phyloP scores from a whole-genome alignment of 2,888 invertebrate species.

The Prosapia bicincta region DNA sequence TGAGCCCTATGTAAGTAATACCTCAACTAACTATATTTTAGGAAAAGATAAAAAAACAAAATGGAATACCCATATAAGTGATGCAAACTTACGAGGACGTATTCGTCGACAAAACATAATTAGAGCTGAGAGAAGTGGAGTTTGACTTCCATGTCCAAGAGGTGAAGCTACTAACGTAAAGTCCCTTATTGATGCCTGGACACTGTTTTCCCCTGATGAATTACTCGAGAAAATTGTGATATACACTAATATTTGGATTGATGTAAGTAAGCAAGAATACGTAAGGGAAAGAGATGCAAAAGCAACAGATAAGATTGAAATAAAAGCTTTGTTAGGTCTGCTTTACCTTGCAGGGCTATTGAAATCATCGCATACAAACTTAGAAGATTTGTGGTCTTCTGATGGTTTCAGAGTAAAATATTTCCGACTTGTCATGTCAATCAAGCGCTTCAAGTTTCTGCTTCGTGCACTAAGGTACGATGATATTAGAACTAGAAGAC shows the following conservation, averaged over 20 bases:
- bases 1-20: too few species aligned
- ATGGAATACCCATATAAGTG: too few species aligned
- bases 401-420: background rate
- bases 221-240: background rate
- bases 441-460: background rate
- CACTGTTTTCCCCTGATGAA: background rate
- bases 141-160: background rate
- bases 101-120: too few species aligned
- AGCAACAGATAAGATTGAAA: background rate
- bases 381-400: background rate
- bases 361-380: background rate
- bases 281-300: background rate
- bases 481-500: background rate
- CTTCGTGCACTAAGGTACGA: background rate
- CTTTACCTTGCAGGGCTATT: background rate
- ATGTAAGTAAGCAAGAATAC: background rate
- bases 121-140: too few species aligned
- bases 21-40: too few species aligned
- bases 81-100: too few species aligned
- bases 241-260: constrained; percentile 1
- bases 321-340: background rate
- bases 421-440: background rate
- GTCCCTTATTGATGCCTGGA: too few species aligned
- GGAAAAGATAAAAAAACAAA: too few species aligned
- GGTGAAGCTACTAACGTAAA: background rate